phyloP scores from a whole-genome alignment of 2,797 vertebrate species.

The Eospalax fontanierii region DNA sequence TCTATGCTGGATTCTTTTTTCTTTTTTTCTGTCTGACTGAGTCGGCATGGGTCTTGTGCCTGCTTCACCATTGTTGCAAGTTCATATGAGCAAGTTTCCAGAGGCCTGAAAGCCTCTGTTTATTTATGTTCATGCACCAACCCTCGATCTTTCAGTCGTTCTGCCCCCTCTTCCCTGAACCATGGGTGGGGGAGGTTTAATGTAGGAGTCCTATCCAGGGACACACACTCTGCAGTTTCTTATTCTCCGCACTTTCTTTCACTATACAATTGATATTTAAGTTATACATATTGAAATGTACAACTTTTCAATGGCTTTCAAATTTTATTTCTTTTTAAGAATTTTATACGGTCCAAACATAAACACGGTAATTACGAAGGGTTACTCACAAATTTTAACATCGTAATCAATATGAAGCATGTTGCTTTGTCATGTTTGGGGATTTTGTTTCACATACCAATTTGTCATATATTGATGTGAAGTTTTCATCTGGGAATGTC shows the following conservation, averaged over 20 bases:
- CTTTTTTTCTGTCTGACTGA: too few species aligned
- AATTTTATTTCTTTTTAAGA: not conserved
- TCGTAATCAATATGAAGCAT: conserved; percentile 7
- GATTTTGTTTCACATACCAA: conserved; percentile 31
- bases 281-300: not conserved
- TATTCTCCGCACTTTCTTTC: not conserved
- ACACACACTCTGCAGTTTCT: too few species aligned
- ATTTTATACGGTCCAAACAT: not conserved
- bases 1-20: too few species aligned
- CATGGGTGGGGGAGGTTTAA: too few species aligned
- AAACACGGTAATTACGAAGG: not conserved
- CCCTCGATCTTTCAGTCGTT: too few species aligned
- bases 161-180: too few species aligned
- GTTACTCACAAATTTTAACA: not conserved
- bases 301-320: not conserved
- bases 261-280: not conserved
- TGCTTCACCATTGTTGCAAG: too few species aligned
- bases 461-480: not conserved
- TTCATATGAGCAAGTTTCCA: too few species aligned
- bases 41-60: too few species aligned
- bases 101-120: too few species aligned
- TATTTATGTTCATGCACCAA: too few species aligned
- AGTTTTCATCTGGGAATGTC: not conserved
- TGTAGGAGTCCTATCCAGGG: too few species aligned
- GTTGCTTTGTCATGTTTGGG: not conserved